Base-by-base conservation (phyloP, 2,888 invertebrate species). In the Mycalesis mineus region DNA sequence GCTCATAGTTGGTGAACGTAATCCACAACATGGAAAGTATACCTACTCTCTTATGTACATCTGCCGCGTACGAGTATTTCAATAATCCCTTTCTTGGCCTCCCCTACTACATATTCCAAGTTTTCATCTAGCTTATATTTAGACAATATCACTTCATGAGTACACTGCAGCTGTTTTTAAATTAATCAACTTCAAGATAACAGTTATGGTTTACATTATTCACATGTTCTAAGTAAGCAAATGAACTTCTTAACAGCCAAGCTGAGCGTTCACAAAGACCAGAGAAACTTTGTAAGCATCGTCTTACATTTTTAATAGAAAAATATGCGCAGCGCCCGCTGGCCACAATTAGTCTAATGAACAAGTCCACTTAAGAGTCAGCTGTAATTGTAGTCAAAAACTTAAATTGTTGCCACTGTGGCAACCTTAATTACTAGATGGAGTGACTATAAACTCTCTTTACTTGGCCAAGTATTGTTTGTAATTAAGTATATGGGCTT, bases 311-410 rank as follows among this genome's bases (percentile, higher is more conserved):
- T 63, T 63, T 60, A 60, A 63, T 65, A 63, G 54, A 60, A 52
- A 57, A 62, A 60, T 48, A 52, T 36, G 33, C 37, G 44, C 49
- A 55, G n/a, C 40, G 61, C 61, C 61, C 61, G 51, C 59, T 42
- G 59, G 59, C 62, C 61, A 71, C 68, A 74, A 76, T 76, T 74
- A 71, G 60, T 60, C 59, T 70, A 75, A 76, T 73, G 72, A 76
- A 74, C 66, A 63, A 69, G 64, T 63, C 64, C 62, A 71, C 71
- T 71, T 65, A 62, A 66, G 52, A 70, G 64, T 56, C 53, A 61
- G 65, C 60, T 66, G 62, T 73, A 75, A 76, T 77, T 76, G 71
- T 66, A 73, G 73, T 68, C 70, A 72, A 73, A 74, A 78, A 78
- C 74, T 78, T 73, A 61, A 72, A 72, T 72, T 71, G 71, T 72